phyloP scores from a whole-genome alignment of 2,888 invertebrate genomes.

The Drosophila mettleri region DNA sequence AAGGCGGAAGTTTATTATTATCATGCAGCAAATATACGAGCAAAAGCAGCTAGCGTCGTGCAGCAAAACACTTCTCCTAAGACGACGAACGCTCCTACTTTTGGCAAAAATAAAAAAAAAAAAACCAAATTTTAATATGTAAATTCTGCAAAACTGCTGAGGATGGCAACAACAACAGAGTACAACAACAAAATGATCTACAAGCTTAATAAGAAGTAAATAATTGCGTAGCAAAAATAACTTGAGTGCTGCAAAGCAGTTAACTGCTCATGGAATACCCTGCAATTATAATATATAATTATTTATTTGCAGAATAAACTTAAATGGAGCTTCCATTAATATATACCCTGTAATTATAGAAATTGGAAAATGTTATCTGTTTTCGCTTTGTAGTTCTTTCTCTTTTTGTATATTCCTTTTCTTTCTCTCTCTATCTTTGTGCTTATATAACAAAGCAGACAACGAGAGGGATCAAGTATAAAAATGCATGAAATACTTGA shows the following conservation, averaged over 20 bases:
- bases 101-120: conserved; percentile 30
- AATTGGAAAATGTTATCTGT: too few species aligned
- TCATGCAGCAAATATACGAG: conserved; percentile 49
- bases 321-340: too few species aligned
- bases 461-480: too few species aligned
- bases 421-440: too few species aligned
- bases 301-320: too few species aligned
- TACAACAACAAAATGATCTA: conserved; percentile 18
- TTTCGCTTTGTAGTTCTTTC: too few species aligned
- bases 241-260: too few species aligned
- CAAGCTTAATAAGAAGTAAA: conserved; percentile 39
- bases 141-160: conserved; percentile 65
- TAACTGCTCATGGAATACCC: background rate
- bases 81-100: conserved; percentile 25
- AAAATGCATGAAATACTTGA: too few species aligned
- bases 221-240: conserved; percentile 13
- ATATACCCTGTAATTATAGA: too few species aligned
- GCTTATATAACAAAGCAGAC: too few species aligned
- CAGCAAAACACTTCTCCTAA: conserved; percentile 18
- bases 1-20: conserved; percentile 69
- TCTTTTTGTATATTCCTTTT: too few species aligned
- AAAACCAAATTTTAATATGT: conserved; percentile 67
- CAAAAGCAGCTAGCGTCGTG: background rate
- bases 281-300: too few species aligned
- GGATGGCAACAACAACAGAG: conserved; percentile 26